A percentile compares a stretch with the other conserved stretches of the same genome.
These are phyloP conservation scores for Bucco capensis DNA, from an alignment of 2,113 vertebrate genomes.

Conservation along the genomic window DNA sequence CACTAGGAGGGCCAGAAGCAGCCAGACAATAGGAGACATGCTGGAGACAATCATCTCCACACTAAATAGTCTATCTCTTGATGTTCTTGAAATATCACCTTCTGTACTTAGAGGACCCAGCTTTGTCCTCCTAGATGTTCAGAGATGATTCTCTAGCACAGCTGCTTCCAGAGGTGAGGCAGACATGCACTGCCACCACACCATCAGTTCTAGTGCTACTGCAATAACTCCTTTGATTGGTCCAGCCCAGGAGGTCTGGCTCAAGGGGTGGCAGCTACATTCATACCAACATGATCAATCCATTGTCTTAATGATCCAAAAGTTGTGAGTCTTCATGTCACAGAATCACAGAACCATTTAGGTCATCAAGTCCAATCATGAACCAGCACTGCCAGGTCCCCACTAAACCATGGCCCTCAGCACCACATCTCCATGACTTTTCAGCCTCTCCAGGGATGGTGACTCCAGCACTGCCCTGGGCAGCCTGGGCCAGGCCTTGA, in stretches of 20 bases:
- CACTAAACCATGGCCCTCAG: neutral
- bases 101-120: neutral
- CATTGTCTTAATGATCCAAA: accelerated
- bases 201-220: no score
- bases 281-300: neutral
- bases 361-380: neutral
- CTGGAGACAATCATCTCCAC: neutral
- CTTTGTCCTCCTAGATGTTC: neutral
- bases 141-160: neutral
- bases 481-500: neutral
- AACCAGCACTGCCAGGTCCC: neutral
- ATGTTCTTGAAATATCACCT: neutral
- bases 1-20: neutral
- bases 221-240: neutral
- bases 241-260: neutral
- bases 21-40: neutral
- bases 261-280: accelerated
- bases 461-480: neutral
- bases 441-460: neutral
- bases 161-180: neutral
- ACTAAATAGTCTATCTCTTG: neutral
- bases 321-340: no score
- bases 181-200: neutral
- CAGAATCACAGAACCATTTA: neutral
- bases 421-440: neutral